These are phyloP conservation scores for Mesoligia furuncula DNA, from an alignment of 2,888 invertebrate genomes.

Conservation along the genomic window DNA sequence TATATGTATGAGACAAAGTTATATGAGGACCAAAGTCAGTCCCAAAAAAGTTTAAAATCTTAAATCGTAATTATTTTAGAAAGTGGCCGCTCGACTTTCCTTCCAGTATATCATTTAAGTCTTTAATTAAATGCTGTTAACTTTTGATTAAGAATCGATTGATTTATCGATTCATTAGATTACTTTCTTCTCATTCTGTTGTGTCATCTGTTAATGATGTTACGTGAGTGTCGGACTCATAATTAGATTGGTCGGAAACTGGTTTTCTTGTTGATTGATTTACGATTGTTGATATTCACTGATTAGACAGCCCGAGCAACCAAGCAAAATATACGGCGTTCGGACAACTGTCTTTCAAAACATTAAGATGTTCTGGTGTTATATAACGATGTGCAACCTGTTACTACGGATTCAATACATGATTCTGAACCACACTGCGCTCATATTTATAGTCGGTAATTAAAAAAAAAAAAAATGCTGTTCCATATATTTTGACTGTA, in stretches of 20 bases:
- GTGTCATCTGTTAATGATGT: constrained; percentile 48
- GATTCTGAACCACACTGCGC: too few species aligned
- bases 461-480: too few species aligned
- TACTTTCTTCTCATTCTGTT: constrained; percentile 60
- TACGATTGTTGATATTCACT: background rate
- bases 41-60: constrained; percentile 43
- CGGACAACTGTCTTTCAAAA: background rate
- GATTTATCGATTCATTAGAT: constrained; percentile 63
- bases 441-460: too few species aligned
- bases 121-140: constrained; percentile 52
- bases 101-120: constrained; percentile 49
- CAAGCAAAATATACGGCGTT: background rate
- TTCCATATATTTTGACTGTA: too few species aligned
- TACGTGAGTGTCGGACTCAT: constrained; percentile 6
- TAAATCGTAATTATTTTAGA: constrained; percentile 60
- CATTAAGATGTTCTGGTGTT: background rate
- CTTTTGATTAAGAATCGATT: constrained; percentile 54
- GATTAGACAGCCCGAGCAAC: background rate
- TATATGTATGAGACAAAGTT: background rate
- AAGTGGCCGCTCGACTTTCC: constrained; percentile 56
- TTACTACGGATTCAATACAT: too few species aligned
- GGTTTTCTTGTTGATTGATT: background rate
- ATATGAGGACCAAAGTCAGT: constrained; percentile 10
- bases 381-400: too few species aligned
- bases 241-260: constrained; percentile 16